Evolutionary conservation across 1,140 invertebrate species (phyloP).

Genomic region (Leptinotarsa lineolata): DNA sequence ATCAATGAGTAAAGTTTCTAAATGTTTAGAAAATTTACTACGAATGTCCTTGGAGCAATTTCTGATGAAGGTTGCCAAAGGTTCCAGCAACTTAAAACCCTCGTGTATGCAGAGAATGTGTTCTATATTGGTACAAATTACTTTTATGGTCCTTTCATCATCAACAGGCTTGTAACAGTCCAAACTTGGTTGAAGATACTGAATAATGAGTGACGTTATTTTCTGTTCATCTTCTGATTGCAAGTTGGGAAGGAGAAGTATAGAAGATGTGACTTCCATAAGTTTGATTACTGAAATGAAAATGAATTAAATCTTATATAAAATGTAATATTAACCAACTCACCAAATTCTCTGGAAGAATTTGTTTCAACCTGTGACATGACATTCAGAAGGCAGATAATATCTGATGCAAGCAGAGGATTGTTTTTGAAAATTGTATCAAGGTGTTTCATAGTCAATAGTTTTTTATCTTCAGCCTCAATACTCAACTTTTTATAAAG

Average conservation of each 20-base stretch:
- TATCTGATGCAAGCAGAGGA: constrained; percentile 31
- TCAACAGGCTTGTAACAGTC: constrained; percentile 13
- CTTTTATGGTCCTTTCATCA: constrained; percentile 25
- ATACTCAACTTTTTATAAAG: constrained; percentile 11
- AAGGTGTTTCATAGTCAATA: constrained; percentile 28
- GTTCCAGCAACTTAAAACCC: constrained; percentile 22
- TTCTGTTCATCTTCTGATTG: constrained; percentile 28
- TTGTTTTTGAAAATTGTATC: constrained; percentile 34
- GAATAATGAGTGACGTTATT: constrained; percentile 21
- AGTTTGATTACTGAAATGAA: constrained; percentile 33
- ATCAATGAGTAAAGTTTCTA: neutral
- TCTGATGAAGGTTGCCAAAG: constrained; percentile 19
- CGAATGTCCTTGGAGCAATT: constrained; percentile 9
- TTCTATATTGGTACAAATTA: constrained; percentile 33
- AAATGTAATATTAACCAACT: constrained; percentile 12
- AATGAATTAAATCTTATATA: constrained; percentile 10
- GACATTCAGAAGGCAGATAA: constrained; percentile 26
- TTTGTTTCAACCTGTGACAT: constrained; percentile 30
- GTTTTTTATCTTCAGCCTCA: constrained; percentile 21
- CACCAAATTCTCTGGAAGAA: constrained; percentile 31
- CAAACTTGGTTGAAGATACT: constrained; percentile 28
- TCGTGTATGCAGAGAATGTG: constrained; percentile 27
- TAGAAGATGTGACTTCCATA: constrained; percentile 16
- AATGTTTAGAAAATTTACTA: constrained; percentile 1
- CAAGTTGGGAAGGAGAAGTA: constrained; percentile 28